A percentile compares a stretch with the other conserved stretches of the same genome.
Evolutionary conservation across 2,113 vertebrate species (phyloP).

Genomic region (Microcebus griseorufus): DNA sequence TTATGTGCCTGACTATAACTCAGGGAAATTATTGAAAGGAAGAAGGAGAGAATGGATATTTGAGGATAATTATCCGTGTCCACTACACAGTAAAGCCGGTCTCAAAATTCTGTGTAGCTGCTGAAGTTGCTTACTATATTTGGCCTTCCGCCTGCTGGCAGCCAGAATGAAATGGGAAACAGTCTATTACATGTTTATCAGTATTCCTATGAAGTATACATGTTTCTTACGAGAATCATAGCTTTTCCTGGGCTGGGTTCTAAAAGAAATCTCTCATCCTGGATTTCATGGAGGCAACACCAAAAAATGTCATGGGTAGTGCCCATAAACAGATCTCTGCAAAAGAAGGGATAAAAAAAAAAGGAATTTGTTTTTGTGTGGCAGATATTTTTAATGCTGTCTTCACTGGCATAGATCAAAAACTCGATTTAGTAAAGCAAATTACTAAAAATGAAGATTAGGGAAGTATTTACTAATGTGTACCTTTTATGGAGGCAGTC

Average conservation of each 20-base stretch:
- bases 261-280: not conserved
- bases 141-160: not conserved
- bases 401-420: not conserved
- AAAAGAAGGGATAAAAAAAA: not conserved
- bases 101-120: not conserved
- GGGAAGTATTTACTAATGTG: not conserved
- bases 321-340: not conserved
- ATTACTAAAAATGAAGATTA: not conserved
- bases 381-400: not conserved
- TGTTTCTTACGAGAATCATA: not conserved
- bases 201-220: not conserved
- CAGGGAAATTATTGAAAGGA: not conserved
- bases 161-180: not conserved
- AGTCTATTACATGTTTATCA: not conserved
- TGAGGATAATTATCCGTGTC: not conserved
- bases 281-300: not conserved
- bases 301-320: not conserved
- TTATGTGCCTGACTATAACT: not conserved
- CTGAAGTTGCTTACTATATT: not conserved
- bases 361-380: not conserved
- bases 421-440: not conserved
- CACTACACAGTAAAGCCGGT: not conserved
- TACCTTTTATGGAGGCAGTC: not conserved
- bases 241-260: slow-evolving; percentile 11
- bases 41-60: not conserved